These are phyloP conservation scores for Vombatus ursinus DNA, from an alignment of 2,113 vertebrate genomes.

Conservation along the genomic window DNA sequence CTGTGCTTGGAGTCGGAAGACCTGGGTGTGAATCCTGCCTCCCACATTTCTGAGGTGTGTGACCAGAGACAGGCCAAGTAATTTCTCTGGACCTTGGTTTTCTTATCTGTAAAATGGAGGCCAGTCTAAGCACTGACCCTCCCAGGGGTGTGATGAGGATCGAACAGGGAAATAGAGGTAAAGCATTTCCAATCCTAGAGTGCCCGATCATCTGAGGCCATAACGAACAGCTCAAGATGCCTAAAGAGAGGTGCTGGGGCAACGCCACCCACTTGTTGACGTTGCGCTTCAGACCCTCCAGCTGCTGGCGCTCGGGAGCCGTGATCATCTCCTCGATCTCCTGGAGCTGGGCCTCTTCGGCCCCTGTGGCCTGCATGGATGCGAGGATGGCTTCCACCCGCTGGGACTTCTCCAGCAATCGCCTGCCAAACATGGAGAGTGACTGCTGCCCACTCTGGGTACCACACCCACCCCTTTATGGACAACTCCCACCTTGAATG, in stretches of 20 bases:
- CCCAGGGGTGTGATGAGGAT: background rate
- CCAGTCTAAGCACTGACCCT: background rate
- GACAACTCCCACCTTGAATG: background rate
- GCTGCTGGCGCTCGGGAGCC: constrained; percentile 92
- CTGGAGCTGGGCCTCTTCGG: constrained; percentile 90
- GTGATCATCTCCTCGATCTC: constrained; percentile 99
- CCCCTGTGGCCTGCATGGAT: constrained; percentile 94
- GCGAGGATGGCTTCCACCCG: constrained; percentile 96
- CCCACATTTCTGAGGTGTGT: background rate
- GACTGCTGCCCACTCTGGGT: background rate
- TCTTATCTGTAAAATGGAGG: background rate
- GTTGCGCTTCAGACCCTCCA: constrained; percentile 90
- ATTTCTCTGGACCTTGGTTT: background rate
- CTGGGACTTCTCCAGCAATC: constrained; percentile 96
- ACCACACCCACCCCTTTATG: background rate
- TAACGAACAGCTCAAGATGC: background rate
- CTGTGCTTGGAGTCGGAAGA: background rate
- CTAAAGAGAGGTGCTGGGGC: background rate
- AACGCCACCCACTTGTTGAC: constrained; percentile 91
- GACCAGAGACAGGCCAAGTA: background rate
- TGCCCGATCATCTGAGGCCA: background rate
- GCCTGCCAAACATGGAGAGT: constrained; percentile 80
- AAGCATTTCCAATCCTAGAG: background rate
- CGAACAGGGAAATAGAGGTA: background rate
- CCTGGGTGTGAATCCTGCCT: background rate